Conservation (phyloP, 2,113 vertebrate species). For the Corydoras maculifer region DNA sequence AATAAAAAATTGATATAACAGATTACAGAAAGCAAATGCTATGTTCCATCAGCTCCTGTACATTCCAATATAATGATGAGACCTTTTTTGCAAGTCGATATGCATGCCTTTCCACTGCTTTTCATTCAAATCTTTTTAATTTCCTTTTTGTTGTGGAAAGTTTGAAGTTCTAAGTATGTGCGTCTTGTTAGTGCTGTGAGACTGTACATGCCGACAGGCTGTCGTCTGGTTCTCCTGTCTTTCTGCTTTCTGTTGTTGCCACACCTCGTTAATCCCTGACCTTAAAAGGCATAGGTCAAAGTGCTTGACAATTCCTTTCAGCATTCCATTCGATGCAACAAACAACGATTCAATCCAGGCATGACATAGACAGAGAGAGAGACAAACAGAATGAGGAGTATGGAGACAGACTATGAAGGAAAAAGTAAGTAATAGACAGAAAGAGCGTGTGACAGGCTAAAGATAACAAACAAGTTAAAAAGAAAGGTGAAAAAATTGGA, state of each 20-base stretch:
- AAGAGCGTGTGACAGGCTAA: no score
- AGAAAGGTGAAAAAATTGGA: no score
- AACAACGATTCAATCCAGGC: conserved; percentile 29
- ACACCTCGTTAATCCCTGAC: conserved; percentile 40
- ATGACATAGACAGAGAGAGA: conserved; percentile 7
- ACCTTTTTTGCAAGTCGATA: no score
- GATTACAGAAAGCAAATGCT: no score
- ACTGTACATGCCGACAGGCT: conserved; percentile 40
- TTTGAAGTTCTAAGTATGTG: not conserved
- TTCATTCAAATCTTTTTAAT: not conserved
- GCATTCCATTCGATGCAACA: conserved; percentile 4
- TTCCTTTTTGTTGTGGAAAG: not conserved
- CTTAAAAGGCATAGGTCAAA: conserved; percentile 33
- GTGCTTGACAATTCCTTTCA: conserved; percentile 36
- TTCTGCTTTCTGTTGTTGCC: conserved; percentile 28
- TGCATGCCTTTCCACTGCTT: conserved; percentile 1
- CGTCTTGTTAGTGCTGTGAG: conserved; percentile 24
- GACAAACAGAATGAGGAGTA: not conserved
- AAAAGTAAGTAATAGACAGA: no score
- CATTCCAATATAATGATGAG: no score
- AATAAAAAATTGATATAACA: no score
- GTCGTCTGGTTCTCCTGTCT: conserved; percentile 28
- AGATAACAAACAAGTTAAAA: not conserved
- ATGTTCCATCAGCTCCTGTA: no score
- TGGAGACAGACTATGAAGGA: no score